phyloP scores from a whole-genome alignment of 2,113 vertebrate species.

The Okapia johnstoni region DNA sequence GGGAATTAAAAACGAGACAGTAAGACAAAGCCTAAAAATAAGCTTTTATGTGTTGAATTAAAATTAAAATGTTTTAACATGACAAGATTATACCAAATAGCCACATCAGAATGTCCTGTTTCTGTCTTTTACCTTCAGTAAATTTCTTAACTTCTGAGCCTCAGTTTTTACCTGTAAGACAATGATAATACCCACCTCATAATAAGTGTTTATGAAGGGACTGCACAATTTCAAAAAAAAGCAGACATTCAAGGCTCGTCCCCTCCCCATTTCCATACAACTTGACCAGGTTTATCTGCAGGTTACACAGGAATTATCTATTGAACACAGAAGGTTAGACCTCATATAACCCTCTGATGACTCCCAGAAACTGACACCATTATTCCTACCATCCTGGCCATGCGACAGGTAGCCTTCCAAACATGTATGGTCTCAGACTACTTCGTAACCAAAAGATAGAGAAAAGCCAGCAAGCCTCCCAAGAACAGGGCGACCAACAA shows the following conservation, averaged over 20 bases:
- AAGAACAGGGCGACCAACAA: neutral
- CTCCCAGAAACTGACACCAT: neutral
- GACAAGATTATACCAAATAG: neutral
- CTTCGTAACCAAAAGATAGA: neutral
- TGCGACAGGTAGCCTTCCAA: neutral
- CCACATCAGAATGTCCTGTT: neutral
- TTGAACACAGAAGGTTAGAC: neutral
- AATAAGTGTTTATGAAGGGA: neutral
- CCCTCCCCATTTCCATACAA: neutral
- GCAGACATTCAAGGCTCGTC: neutral
- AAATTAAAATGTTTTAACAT: neutral
- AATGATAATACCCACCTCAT: neutral
- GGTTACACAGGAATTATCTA: neutral
- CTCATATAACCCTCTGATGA: neutral
- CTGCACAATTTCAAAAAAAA: neutral
- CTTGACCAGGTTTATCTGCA: neutral
- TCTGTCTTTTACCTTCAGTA: neutral
- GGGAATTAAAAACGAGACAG: neutral
- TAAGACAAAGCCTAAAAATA: neutral
- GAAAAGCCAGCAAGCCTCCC: neutral
- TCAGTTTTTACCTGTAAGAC: neutral
- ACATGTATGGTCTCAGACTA: neutral
- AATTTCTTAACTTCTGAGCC: neutral
- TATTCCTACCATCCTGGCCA: neutral
- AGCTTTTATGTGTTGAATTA: constrained; percentile 1